Evolutionary conservation across 2,113 vertebrate genomes (phyloP).

Genomic region (Python bivittatus): DNA sequence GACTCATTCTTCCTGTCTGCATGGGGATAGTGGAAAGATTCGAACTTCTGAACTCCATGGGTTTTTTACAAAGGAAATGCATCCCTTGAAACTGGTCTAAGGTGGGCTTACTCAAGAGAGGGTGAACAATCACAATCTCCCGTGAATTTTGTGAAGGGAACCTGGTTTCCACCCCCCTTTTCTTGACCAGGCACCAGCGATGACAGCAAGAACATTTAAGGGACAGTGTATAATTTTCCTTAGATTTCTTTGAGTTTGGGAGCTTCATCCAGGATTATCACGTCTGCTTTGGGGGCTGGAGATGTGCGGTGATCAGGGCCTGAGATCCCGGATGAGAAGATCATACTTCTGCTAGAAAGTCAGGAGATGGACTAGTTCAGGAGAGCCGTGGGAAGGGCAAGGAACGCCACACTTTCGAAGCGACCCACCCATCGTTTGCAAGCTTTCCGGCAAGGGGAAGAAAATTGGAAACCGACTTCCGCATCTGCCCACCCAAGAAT

Average conservation of each 20-base stretch:
- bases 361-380: background rate
- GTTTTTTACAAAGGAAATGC: slow-evolving; percentile 54
- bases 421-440: background rate
- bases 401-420: background rate
- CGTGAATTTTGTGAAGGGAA: background rate
- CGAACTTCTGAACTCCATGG: slow-evolving; percentile 70
- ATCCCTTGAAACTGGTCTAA: background rate
- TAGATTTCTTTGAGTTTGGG: background rate
- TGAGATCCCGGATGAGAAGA: background rate
- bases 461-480: background rate
- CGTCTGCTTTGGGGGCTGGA: background rate
- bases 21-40: slow-evolving; percentile 57
- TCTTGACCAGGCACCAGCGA: background rate
- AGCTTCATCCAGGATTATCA: background rate
- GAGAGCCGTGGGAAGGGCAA: background rate
- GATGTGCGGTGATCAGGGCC: background rate
- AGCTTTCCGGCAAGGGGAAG: background rate
- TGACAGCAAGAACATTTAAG: background rate
- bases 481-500: slow-evolving; percentile 15
- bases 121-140: background rate
- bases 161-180: background rate
- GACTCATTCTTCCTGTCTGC: slow-evolving; percentile 66
- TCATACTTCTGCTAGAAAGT: background rate
- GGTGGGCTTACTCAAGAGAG: too few relatives aligned
- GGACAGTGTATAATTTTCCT: background rate